Percentiles rank a stretch among this genome's conserved stretches.
These are phyloP conservation scores for Helicoverpa armigera DNA, from an alignment of 1,140 invertebrate species.

Conservation along the genomic window DNA sequence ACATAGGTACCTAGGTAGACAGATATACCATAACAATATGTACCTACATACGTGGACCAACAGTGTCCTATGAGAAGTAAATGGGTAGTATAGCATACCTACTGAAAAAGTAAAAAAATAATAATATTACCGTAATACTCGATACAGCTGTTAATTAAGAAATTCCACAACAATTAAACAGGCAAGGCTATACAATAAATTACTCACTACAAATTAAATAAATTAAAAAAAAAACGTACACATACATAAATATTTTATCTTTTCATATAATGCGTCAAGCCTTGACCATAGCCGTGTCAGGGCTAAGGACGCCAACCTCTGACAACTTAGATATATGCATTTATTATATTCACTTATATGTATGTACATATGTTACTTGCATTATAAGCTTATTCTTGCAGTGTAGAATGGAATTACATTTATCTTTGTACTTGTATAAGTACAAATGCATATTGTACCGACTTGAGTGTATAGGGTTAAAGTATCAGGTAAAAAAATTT, in stretches of 20 bases:
- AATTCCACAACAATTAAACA: neutral
- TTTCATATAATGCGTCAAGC: slow-evolving; percentile 24
- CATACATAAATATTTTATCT: slow-evolving; percentile 1
- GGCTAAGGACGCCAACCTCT: slow-evolving; percentile 49
- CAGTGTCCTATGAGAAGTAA: too few relatives aligned
- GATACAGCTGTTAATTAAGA: slow-evolving; percentile 1
- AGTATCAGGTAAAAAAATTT: too few relatives aligned
- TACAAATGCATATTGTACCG: neutral
- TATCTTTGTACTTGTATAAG: neutral
- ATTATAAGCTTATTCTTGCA: slow-evolving; percentile 10
- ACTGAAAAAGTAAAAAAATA: too few relatives aligned
- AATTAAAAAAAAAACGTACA: neutral
- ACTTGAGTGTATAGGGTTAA: too few relatives aligned
- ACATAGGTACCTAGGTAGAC: neutral
- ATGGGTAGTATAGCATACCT: too few relatives aligned
- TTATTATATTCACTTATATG: neutral
- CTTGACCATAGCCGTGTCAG: slow-evolving; percentile 49
- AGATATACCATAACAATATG: neutral
- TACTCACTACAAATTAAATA: slow-evolving; percentile 4
- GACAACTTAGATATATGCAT: slow-evolving; percentile 33
- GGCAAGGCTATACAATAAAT: slow-evolving; percentile 7
- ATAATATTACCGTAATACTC: neutral
- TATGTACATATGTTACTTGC: slow-evolving; percentile 12
- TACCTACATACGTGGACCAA: too few relatives aligned
- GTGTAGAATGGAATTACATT: neutral